Evolutionary conservation across 2,113 vertebrate genomes (phyloP).

Genomic region (Tychaedon coryphoeus): DNA sequence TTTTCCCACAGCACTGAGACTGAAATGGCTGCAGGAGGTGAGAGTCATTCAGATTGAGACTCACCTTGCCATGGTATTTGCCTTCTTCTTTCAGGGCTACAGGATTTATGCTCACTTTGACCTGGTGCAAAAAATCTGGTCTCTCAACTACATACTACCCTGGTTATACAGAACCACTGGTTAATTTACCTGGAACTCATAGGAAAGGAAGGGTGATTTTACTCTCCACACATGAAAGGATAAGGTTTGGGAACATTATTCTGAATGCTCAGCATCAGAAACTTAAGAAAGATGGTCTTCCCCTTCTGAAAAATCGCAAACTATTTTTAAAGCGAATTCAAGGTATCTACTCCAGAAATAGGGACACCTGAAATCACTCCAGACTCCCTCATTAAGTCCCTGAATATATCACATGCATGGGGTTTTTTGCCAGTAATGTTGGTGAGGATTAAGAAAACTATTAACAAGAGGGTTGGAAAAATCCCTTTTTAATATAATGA

Average conservation of each 20-base stretch:
- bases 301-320: neutral
- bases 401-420: neutral
- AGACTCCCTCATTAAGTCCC: neutral
- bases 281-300: neutral
- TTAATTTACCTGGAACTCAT: neutral
- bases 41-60: neutral
- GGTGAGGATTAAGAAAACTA: neutral
- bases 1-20: neutral
- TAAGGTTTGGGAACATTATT: neutral
- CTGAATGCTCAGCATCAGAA: neutral
- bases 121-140: neutral
- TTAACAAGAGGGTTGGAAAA: neutral
- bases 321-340: neutral
- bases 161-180: neutral
- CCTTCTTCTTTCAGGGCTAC: neutral
- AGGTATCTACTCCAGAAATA: neutral
- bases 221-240: neutral
- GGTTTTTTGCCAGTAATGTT: neutral
- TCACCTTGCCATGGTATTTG: accelerated
- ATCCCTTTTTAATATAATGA: neutral
- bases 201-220: neutral
- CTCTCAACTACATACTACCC: neutral
- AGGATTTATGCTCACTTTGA: neutral
- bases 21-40: neutral
- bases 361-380: neutral